Conservation (phyloP, 2,888 invertebrate species). For the Agrochola lychnidis region DNA sequence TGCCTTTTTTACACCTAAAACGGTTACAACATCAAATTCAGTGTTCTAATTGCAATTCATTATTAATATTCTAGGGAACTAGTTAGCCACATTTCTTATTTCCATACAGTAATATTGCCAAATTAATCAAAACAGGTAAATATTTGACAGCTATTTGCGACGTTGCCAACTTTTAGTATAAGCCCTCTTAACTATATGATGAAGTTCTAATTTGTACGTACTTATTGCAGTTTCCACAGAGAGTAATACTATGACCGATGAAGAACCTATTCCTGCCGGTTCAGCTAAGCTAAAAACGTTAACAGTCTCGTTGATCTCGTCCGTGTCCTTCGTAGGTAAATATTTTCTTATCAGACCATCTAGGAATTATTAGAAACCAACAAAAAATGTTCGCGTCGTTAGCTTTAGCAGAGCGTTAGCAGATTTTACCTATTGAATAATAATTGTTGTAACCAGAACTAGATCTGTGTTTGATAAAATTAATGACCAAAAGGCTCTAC, state of each 20-base stretch:
- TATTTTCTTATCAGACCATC: not conserved
- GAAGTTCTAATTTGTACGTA: too few species aligned
- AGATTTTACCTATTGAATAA: not conserved
- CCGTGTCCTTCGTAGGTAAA: not conserved
- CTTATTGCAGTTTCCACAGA: not conserved
- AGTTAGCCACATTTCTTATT: too few species aligned
- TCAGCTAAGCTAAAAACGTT: not conserved
- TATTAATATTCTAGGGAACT: too few species aligned
- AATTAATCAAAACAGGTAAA: too few species aligned
- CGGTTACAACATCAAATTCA: too few species aligned
- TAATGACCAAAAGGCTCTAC: not conserved
- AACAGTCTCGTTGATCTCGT: not conserved
- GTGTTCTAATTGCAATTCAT: too few species aligned
- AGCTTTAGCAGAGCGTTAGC: too few species aligned
- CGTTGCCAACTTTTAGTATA: too few species aligned
- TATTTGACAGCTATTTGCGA: too few species aligned
- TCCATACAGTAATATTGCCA: too few species aligned
- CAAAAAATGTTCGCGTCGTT: slow-evolving; percentile 17
- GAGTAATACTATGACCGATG: not conserved
- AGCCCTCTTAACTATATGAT: too few species aligned
- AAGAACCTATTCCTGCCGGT: not conserved
- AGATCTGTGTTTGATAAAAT: not conserved
- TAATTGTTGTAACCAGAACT: not conserved
- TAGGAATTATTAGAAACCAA: not conserved
- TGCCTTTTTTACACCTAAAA: too few species aligned